These are phyloP conservation scores for Marmota monax DNA, from an alignment of 2,113 vertebrate genomes.

Conservation along the genomic window DNA sequence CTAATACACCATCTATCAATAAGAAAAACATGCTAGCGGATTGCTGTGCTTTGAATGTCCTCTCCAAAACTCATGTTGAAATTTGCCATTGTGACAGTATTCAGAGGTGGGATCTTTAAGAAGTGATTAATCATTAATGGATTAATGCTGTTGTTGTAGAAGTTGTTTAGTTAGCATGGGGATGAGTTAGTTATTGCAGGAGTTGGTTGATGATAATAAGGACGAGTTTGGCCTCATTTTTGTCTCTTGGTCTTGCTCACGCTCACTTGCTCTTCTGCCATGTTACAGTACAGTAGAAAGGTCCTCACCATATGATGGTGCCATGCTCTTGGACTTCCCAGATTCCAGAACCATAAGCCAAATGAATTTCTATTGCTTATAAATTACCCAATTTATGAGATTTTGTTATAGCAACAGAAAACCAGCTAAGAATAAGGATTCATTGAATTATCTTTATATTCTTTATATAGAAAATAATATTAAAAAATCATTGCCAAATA, in stretches of 20 bases:
- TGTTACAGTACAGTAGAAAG: not conserved
- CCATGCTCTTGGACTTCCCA: not conserved
- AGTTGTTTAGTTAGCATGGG: too few species aligned
- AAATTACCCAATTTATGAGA: not conserved
- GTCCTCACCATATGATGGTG: not conserved
- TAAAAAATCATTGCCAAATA: conserved; percentile 22
- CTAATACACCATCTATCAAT: not conserved
- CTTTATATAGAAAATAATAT: conserved; percentile 47
- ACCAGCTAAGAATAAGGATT: not conserved
- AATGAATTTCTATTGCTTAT: not conserved
- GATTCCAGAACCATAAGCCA: not conserved
- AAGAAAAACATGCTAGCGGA: not conserved
- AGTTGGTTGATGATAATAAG: not conserved
- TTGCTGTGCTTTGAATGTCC: not conserved
- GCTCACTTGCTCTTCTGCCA: not conserved
- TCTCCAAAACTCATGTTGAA: not conserved
- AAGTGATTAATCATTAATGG: not conserved
- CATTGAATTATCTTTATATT: conserved; percentile 37
- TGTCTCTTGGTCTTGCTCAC: not conserved
- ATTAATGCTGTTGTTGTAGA: not conserved
- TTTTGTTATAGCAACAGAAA: not conserved
- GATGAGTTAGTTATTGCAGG: not conserved
- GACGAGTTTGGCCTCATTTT: not conserved
- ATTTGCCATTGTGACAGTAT: not conserved
- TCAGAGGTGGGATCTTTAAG: not conserved